Evolutionary conservation across 2,888 invertebrate species (phyloP), one percentile per base, ranked within the genome.

Genomic region (Chalcosyrphus nemorum): DNA sequence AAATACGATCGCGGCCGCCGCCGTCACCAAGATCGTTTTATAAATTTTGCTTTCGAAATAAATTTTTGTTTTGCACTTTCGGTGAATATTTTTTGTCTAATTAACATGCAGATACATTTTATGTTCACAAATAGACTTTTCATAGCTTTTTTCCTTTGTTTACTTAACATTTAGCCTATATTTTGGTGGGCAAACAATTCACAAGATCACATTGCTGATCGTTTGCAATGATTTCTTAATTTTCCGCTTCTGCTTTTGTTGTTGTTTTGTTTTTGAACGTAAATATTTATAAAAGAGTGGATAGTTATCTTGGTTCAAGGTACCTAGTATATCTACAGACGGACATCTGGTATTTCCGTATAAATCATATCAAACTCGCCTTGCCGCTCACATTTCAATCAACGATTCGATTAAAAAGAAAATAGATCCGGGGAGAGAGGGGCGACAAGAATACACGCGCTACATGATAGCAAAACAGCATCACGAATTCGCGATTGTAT

Each of bases 91-190:
- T 45, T 45, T 19, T 41, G n/a, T 38, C 17, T 19, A 45, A 45
- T 19, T 45, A 19, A 45, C 45, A 17, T 43, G 17, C 0, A 17
- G 15, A 3, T 38, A 17, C 43, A 41, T 38, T n/a, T n/a, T 38
- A 47, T 24, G 27, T 15, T 13, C 47, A 63, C 7, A 63, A 45
- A 63, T 63, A 63, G 47, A 61, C 19, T 13, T 9, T 7, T 32
- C 59, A 50, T 35, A n/a, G 15, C 17, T 19, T n/a, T n/a, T n/a
- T n/a, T n/a, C n/a, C 27, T 29, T 6, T 56, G 70, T 57, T 70
- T 57, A 57, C 45, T 70, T 24, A 56, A 35, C 15, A 35, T 45
- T 70, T 70, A 70, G 56, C 70, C 56, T 35, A 57, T 13, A 70
- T 68, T 57, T 54, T 11, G 21, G 29, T 45, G 13, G 17, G 17